Base-by-base conservation (phyloP, 2,888 invertebrate genomes). In the Andrena bucephala region DNA sequence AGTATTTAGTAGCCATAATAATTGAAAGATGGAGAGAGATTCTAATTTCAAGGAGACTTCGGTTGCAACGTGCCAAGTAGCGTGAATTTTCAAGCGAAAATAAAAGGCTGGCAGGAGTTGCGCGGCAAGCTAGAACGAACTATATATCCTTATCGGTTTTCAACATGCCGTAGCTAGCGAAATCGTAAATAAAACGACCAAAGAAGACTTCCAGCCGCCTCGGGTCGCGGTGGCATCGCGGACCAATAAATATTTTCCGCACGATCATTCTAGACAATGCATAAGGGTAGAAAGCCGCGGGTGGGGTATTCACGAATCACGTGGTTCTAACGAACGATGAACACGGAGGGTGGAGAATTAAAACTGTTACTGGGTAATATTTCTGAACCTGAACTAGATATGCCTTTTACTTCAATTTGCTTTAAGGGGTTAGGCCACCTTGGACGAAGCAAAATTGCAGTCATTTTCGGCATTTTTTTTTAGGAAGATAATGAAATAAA, bases 91-190 rank as follows among this genome's bases (percentile, higher is more conserved):
- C 70, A 73, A 54, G 1, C 42, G 54, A 63, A 71, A 72, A 69
- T 69, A 71, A 31, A 66, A 60, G 72, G 8, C 6, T 27, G 48
- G 20, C 57, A 54, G 16, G 42, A 20, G 42, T 52, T 72, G 73
- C 24, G 33, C 36, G 59, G 59, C 67, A 31, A 59, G 50, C 52
- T 33, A 59, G 66, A 57, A 67, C 73, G 65, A 74, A 59, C 78
- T 76, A 86, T 87, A 87, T 85, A 87, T 88, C 74, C 70, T 86
- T 77, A 87, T 88, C 79, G 77, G 65, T 73, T 84, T 80, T 86
- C 88, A 63, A 76, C 82, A 76, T 31, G 65, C 59, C 42, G 52
- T 65, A 36, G 27, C 67, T 52, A 29, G 65, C 8, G 27, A 54
- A 59, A 79, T 72, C 74, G 84, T 80, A 89, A 82, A 89, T 82